Conservation (phyloP, 2,797 vertebrate genomes). For the Gallinago solitaria region DNA sequence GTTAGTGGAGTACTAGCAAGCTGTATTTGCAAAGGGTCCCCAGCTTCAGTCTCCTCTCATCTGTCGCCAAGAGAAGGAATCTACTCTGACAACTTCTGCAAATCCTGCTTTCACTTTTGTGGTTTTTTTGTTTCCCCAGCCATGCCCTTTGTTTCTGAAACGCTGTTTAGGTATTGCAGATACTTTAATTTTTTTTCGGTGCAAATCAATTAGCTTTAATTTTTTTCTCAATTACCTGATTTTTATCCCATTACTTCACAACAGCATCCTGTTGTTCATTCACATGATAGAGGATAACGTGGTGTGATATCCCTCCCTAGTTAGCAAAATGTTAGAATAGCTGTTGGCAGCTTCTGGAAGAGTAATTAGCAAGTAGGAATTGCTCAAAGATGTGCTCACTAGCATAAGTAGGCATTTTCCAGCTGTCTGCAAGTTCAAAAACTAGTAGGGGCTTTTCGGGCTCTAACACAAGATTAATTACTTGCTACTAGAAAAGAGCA, state of each 20-base stretch:
- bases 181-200: not conserved
- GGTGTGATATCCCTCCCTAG: constrained; percentile 45
- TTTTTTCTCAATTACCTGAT: constrained; percentile 52
- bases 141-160: constrained; percentile 9
- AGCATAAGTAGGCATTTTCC: constrained; percentile 62
- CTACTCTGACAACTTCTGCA: constrained; percentile 29
- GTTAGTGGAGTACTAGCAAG: constrained; percentile 9
- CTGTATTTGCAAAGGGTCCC: not conserved
- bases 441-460: constrained; percentile 27
- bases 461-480: constrained; percentile 53
- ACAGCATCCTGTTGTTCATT: constrained; percentile 50
- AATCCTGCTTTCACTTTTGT: constrained; percentile 44
- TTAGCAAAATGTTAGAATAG: constrained; percentile 65
- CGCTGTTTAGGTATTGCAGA: not conserved
- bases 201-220: constrained; percentile 21
- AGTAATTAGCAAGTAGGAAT: constrained; percentile 70
- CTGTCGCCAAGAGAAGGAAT: constrained; percentile 10
- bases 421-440: constrained; percentile 60
- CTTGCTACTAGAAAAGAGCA: constrained; percentile 32
- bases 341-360: constrained; percentile 63
- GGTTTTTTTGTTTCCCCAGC: not conserved
- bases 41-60: constrained; percentile 37
- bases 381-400: constrained; percentile 31
- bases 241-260: constrained; percentile 43
- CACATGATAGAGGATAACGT: constrained; percentile 26